These are phyloP conservation scores for Cydia fagiglandana DNA, from an alignment of 1,140 invertebrate species.

Conservation along the genomic window DNA sequence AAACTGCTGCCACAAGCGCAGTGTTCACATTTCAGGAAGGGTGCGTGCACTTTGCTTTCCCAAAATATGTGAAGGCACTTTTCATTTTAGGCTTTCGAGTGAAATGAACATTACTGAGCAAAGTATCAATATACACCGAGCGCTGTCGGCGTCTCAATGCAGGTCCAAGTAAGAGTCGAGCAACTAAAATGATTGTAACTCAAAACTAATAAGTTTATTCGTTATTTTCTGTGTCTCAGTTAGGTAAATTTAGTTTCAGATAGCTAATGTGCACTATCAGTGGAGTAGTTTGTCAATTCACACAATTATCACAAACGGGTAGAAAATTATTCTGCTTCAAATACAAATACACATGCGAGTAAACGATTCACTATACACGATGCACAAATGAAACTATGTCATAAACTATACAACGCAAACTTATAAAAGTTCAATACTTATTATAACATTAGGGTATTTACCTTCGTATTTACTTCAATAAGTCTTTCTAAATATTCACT, in stretches of 20 bases:
- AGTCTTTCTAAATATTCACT: constrained; percentile 79
- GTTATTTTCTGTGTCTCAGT: background rate
- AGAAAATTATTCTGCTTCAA: constrained; percentile 13
- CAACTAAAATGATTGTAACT: background rate
- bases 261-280: constrained; percentile 21
- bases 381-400: constrained; percentile 42
- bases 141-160: background rate
- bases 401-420: constrained; percentile 58
- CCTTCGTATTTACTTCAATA: constrained; percentile 78
- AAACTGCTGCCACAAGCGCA: constrained; percentile 44
- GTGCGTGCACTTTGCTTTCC: constrained; percentile 47
- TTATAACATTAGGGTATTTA: constrained; percentile 69
- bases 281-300: constrained; percentile 28
- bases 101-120: constrained; percentile 32
- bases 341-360: constrained; percentile 13
- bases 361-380: constrained; percentile 33
- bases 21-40: constrained; percentile 31
- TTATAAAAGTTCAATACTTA: constrained; percentile 72
- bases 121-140: background rate
- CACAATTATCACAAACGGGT: background rate
- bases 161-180: background rate
- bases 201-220: background rate
- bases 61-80: constrained; percentile 73
- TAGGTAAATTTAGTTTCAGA: background rate
- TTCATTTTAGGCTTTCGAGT: constrained; percentile 58